phyloP scores from a whole-genome alignment of 1,140 invertebrate genomes.

The Drosophila varians region DNA sequence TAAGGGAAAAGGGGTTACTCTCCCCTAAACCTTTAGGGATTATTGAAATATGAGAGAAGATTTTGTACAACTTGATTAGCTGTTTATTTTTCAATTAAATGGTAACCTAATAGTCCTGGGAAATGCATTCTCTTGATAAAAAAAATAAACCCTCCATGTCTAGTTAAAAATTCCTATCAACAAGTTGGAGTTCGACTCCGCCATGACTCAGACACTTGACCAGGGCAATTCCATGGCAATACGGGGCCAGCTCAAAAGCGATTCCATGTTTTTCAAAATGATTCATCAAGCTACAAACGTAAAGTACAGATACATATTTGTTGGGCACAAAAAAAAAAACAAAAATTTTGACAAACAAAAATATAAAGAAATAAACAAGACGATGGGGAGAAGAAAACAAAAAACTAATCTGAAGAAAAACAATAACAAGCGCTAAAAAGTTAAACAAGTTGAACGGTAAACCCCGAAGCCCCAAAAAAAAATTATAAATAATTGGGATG shows the following conservation, averaged over 20 bases:
- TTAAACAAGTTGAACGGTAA: conserved; percentile 64
- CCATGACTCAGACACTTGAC: background rate
- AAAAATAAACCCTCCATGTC: background rate
- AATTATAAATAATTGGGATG: conserved; percentile 50
- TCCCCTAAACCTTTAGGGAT: no score
- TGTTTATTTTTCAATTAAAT: background rate
- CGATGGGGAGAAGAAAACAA: conserved; percentile 6
- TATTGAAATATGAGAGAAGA: background rate
- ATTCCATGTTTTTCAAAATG: conserved; percentile 65
- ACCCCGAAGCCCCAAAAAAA: conserved; percentile 41
- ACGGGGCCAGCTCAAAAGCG: conserved; percentile 45
- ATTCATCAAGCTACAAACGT: conserved; percentile 54
- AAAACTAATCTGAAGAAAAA: conserved; percentile 5
- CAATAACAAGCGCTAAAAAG: conserved; percentile 8
- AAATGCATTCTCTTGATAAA: no score
- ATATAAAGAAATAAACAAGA: conserved; percentile 24
- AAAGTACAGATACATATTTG: conserved; percentile 55
- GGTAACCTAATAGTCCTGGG: background rate
- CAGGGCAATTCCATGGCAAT: background rate
- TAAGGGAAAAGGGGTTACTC: background rate
- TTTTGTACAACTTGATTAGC: background rate
- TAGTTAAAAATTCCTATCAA: background rate
- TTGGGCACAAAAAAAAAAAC: conserved; percentile 46
- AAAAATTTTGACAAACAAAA: background rate
- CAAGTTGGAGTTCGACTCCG: background rate